phyloP scores from a whole-genome alignment of 2,888 invertebrate genomes.

The Noctua fimbriata region DNA sequence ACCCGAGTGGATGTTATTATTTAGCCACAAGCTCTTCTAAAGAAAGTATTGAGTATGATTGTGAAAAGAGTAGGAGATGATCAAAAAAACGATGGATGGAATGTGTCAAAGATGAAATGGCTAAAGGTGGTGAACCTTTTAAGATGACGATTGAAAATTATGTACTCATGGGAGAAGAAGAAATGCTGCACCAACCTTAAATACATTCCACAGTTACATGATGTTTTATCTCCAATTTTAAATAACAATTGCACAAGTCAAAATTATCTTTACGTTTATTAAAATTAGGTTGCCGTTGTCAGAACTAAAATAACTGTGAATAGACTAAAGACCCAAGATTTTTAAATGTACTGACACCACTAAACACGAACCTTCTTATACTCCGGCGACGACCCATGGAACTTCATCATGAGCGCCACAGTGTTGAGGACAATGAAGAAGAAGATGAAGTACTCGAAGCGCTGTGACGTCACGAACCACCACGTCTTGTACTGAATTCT shows the following conservation, averaged over 20 bases:
- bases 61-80: background rate
- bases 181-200: no score
- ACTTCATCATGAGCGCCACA: constrained; percentile 99
- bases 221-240: no score
- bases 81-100: background rate
- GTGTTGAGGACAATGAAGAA: constrained; percentile 99
- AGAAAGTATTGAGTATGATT: no score
- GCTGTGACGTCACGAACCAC: constrained; percentile 99
- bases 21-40: no score
- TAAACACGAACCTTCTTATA: constrained; percentile 91
- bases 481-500: constrained; percentile 98
- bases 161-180: no score
- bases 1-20: no score
- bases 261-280: no score
- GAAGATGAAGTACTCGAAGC: constrained; percentile 99
- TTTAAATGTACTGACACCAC: background rate
- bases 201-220: no score
- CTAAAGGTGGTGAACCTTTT: background rate
- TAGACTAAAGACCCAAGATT: background rate
- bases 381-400: constrained; percentile 94
- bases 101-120: background rate
- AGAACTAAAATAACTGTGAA: background rate
- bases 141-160: no score
- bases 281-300: no score
- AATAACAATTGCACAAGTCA: no score